Base-by-base conservation (phyloP, 53 echinoderm and acorn worm genomes). In the Holothuria leucospilota region DNA sequence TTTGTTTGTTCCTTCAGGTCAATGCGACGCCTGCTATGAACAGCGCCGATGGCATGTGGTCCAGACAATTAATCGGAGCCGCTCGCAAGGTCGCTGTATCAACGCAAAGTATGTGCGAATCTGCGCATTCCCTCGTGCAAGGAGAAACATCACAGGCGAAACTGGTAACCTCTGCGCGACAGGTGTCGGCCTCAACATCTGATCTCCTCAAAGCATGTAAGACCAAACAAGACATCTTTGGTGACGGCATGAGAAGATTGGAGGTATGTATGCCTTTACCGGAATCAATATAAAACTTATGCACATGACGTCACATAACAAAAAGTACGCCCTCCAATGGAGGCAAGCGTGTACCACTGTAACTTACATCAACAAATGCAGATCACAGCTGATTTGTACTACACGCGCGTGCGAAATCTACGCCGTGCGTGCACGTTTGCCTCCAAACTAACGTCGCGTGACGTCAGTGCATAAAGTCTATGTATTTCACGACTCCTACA, bases 41-140 rank as follows among this genome's bases (percentile, higher is more conserved):
- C 92, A 94, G 94, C 62, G 96, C 94, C 62, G 96, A 96, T 68
- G 94, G 94, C 34, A 92, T 93, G 84, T 96, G 96, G 96, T 92
- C 96, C 0, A 90, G 92, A 87, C 93, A 93, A 6, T 88, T 96
- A 39, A 94, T 96, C 85, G 91, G 94, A 1, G 92, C 96, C 6
- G 96, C 96, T 42, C 89, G 91, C 23, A 94, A 91, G 80, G 96
- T 96, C 3, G 96, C 96, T 8, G 92, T 88, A 14, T 94, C 96
- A 3, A 96, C 96, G 13, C 92, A 96, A 77, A 87, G 91, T 14
- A 93, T 96, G 68, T 96, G 96, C 63, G 96, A 96, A 85, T 92
- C 96, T 27, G 96, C 96, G 24, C 94, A 96, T 59, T 85, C 89
- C 16, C 91, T 94, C 39, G 96, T 96, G 15, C 96, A 96, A 51